Evolutionary conservation across 2,797 vertebrate genomes (phyloP).

Genomic region (Channallabes apus): DNA sequence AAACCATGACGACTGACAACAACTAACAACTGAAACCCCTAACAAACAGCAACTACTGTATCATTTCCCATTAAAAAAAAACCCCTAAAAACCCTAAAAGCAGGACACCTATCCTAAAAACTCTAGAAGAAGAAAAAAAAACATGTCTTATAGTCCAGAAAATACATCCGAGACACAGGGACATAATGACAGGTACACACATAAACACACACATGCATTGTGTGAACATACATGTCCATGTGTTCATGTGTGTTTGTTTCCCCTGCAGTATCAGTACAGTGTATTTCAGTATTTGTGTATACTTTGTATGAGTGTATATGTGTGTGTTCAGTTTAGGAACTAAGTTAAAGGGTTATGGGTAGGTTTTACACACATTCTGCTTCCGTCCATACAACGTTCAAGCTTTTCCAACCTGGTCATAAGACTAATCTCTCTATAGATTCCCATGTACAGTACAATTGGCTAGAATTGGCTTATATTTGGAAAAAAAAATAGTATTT

Average conservation of each 20-base stretch:
- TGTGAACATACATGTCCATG: constrained; percentile 48
- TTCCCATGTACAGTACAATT: background rate
- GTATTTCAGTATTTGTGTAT: constrained; percentile 34
- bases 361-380: constrained; percentile 45
- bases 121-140: background rate
- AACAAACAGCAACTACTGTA: too few species aligned
- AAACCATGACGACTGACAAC: background rate
- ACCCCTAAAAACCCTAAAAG: background rate
- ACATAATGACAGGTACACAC: constrained; percentile 35
- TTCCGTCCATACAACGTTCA: background rate
- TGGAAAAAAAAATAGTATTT: background rate
- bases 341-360: constrained; percentile 32
- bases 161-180: constrained; percentile 18
- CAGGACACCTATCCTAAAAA: background rate
- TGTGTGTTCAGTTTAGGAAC: background rate
- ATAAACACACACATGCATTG: constrained; percentile 43
- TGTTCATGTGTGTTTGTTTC: constrained; percentile 57
- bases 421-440: background rate
- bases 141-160: constrained; percentile 17
- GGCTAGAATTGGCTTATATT: background rate
- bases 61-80: background rate
- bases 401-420: background rate
- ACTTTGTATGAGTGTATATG: constrained; percentile 8
- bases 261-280: constrained; percentile 1
- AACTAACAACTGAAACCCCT: background rate